Evolutionary conservation across 2,888 invertebrate species (phyloP).

Genomic region (Limnephilus marmoratus): DNA sequence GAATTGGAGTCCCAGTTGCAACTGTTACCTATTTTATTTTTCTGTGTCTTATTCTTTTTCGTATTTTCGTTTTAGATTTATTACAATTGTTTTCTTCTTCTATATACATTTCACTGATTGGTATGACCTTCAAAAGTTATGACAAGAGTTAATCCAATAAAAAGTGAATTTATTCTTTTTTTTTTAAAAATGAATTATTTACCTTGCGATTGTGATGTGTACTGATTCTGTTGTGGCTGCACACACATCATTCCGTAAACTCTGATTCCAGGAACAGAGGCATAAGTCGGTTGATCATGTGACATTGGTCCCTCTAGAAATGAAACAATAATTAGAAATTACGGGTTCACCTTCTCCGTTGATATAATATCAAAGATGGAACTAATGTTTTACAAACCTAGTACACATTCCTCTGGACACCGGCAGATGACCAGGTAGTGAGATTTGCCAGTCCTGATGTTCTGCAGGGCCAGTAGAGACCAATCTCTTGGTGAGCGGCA

Average conservation of each 20-base stretch:
- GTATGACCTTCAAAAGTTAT: too few relatives aligned
- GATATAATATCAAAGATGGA: slow-evolving; percentile 62
- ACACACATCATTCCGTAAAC: slow-evolving; percentile 98
- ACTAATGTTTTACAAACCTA: slow-evolving; percentile 80
- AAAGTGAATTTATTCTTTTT: too few relatives aligned
- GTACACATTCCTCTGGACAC: slow-evolving; percentile 89
- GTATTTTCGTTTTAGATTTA: too few relatives aligned
- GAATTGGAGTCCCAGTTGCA: too few relatives aligned
- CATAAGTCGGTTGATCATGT: slow-evolving; percentile 95
- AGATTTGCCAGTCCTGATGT: slow-evolving; percentile 94
- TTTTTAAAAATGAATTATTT: slow-evolving; percentile 36
- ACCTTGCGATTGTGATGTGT: slow-evolving; percentile 71
- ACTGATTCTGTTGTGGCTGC: slow-evolving; percentile 71
- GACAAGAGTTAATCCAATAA: too few relatives aligned
- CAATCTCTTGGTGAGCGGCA: slow-evolving; percentile 93
- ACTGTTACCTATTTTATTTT: too few relatives aligned
- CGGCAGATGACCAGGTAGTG: slow-evolving; percentile 95
- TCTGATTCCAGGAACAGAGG: slow-evolving; percentile 93
- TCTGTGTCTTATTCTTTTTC: too few relatives aligned
- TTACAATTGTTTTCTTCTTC: too few relatives aligned
- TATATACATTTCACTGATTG: too few relatives aligned
- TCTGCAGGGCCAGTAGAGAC: slow-evolving; percentile 93
- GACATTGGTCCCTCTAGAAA: slow-evolving; percentile 93
- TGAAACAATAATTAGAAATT: not conserved
- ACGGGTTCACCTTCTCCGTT: slow-evolving; percentile 47